Evolutionary conservation across 1,140 invertebrate genomes (phyloP).

Genomic region (Episyrphus balteatus): DNA sequence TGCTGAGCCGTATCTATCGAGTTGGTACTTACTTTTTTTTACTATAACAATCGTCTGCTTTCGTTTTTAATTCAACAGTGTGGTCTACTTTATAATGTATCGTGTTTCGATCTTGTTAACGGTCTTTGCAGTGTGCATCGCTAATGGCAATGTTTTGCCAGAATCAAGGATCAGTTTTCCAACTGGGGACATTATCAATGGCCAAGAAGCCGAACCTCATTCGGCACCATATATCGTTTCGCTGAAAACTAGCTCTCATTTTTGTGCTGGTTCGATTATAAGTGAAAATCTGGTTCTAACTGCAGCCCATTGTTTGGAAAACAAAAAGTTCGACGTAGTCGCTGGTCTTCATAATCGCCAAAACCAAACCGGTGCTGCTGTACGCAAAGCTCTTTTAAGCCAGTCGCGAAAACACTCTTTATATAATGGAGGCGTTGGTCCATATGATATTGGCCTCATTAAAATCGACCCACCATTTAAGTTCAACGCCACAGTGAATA

Average conservation of each 20-base stretch:
- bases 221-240: constrained; percentile 49
- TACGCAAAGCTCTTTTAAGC: constrained; percentile 24
- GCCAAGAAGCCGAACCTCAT: constrained; percentile 34
- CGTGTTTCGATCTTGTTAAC: too few relatives aligned
- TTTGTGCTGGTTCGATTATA: constrained; percentile 51
- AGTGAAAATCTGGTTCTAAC: constrained; percentile 46
- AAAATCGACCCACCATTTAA: constrained; percentile 21
- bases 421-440: constrained; percentile 17
- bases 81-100: too few relatives aligned
- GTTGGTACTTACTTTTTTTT: too few relatives aligned
- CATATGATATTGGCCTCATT: constrained; percentile 28
- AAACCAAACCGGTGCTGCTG: constrained; percentile 18
- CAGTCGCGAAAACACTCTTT: constrained; percentile 19
- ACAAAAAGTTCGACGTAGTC: constrained; percentile 12
- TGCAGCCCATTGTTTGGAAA: constrained; percentile 40
- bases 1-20: too few relatives aligned
- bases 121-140: too few relatives aligned
- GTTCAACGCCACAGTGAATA: constrained; percentile 18
- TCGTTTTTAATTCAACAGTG: too few relatives aligned
- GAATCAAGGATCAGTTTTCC: too few relatives aligned
- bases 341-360: constrained; percentile 23
- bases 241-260: constrained; percentile 41
- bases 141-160: too few relatives aligned
- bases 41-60: too few relatives aligned
- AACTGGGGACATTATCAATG: constrained; percentile 29